Base-by-base conservation (phyloP, 2,888 invertebrate species). In the Drosophila subsilvestris region DNA sequence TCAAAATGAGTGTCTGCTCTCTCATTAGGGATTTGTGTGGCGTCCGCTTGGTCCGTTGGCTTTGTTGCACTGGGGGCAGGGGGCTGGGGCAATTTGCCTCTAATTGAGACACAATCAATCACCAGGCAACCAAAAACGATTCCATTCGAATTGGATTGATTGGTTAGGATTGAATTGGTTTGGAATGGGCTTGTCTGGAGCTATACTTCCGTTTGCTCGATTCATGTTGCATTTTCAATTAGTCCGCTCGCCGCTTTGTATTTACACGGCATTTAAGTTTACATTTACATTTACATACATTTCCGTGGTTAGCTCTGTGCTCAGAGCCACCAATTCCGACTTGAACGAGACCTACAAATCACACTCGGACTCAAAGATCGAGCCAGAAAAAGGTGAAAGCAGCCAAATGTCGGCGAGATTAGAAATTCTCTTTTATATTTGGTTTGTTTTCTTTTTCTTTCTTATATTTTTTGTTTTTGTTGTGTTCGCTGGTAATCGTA, bases 231-330 rank as follows among this genome's bases (percentile, higher is more conserved):
- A 61, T 74, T 79, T 66, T 82, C 85, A 80, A 80, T 80, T 81
- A 79, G 76, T 62, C 61, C 59, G 63, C 51, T 51, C 48, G 65
- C 66, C 65, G 65, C 42, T 48, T 48, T 62, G 63, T 72, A 59
- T 78, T 78, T 71, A 71, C 78, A 78, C 44, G 70, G 70, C 60
- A 71, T 82, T 78, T 67, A 59, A 53, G 63, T 59, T 70, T 63
- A 63, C 75, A 83, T 78, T 79, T 71, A 63, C 63, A 75, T 70
- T 63, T 45, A 44, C 79, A 84, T 81, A 50, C 79, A 84, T 79
- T 84, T 82, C 76, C 82, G 57, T 74, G 77, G 66, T 62, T 61
- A 67, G 45, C 14, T 58, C 29, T 27, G 14, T 32, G 20, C 47
- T 20, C 7, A 9, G 22, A 29, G 42, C 49, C 20, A 43, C n/a